Evolutionary conservation across 2,797 vertebrate genomes (phyloP), one percentile per base, ranked within the genome.

Genomic region (Dendrocincla fuliginosa): DNA sequence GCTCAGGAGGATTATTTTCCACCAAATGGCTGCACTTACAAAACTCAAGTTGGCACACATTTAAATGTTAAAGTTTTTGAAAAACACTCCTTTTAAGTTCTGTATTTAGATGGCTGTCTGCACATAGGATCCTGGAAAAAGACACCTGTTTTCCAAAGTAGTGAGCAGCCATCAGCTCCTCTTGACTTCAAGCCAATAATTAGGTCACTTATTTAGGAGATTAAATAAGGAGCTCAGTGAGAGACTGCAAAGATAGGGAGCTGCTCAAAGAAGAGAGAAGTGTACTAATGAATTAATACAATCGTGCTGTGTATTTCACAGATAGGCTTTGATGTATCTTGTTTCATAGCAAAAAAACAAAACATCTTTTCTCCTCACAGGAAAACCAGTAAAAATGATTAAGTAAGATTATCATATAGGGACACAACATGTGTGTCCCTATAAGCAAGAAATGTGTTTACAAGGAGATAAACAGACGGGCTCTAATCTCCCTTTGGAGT

Each of bases 201-300:
- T 92, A 91, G 85, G 82, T 96, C 89, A 89, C 57, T 94, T 97
- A 56, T 75, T 88, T 86, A 79, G 74, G 79, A 93, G 77, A 81
- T 91, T 16, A 92, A 94, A 84, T 86, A 87, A 88, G 87, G 69
- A 91, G n/a, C 89, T 90, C 61, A 79, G 11, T 86, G 83, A 84
- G 70, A 76, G 59, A 44, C 77, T 79, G 59, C 10, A 3, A 73
- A 91, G 89, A 81, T 73, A 59, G 69, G 71, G 79, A 85, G 55
- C 61, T 81, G 35, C 86, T 84, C 53, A 53, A 71, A 74, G 41
- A 53, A 57, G 90, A 73, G 70, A 82, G 73, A 52, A 77, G 64
- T 74, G 27, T 63, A 79, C 67, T 93, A 91, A 94, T 79, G 55
- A 89, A 91, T 64, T 92, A 85, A 80, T 91, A 78, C 82, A 94